Evolutionary conservation across 2,113 vertebrate species (phyloP), one percentile per base, ranked within the genome.

Genomic region (Mus pahari): DNA sequence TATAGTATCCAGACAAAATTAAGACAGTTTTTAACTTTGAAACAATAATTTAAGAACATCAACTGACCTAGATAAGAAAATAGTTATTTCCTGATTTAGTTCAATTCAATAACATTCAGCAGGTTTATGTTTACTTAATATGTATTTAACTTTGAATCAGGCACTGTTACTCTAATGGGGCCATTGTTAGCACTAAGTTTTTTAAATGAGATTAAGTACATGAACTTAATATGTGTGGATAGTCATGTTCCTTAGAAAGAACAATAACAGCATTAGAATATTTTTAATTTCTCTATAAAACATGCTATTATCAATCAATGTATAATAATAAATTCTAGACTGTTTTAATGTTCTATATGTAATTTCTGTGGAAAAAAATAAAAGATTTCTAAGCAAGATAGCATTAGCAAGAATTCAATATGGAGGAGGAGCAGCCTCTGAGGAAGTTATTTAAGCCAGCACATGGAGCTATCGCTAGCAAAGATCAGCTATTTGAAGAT

Each of bases 21-120:
- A 94, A 94, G 62, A 50, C n/a, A 92, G 87, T 64, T 78, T 78
- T 33, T 60, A n/a, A 86, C 33, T 81, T 86, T 50, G 78, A 97
- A 86, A 74, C 28, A 75, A 66, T 22, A 26, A 75, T 70, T 86
- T 75, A 84, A 33, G 66, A 78, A 91, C 8, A 13, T 88, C 33
- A 74, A 75, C 28, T 50, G 87, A 31, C 48, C 26, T 13, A 33
- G 26, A 16, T 73, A 64, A 64, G 24, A 79, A 96, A 73, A 20
- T 95, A 55, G 24, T 48, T 78, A 83, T 68, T 78, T 36, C 1
- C 58, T 42, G 7, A 79, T n/a, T 89, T 86, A 86, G 66, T 90
- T 94, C 36, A 94, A 90, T 60, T 68, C 58, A 66, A 58, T 64
- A 58, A 55, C 1, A 58, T 94, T 60, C 5, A 55, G 24, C 0